These are phyloP conservation scores for Incurvaria masculella DNA, from an alignment of 2,888 invertebrate genomes.

Conservation along the genomic window DNA sequence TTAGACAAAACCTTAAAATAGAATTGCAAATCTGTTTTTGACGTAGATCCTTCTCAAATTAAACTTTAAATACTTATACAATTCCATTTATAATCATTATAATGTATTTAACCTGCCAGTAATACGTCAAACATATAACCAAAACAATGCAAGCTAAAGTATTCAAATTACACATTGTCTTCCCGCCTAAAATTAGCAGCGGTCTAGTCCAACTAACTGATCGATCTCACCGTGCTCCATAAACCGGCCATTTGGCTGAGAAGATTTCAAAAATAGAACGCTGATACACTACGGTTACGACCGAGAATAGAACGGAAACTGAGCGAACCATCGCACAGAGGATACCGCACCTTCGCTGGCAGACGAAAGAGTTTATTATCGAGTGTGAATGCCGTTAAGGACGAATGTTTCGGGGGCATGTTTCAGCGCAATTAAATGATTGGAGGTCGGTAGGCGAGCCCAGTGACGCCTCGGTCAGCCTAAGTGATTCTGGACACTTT, in stretches of 20 bases:
- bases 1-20: too few relatives aligned
- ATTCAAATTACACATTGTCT: neutral
- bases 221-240: neutral
- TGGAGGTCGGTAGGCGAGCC: neutral
- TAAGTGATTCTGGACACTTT: neutral
- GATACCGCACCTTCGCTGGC: too few relatives aligned
- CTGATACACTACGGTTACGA: neutral
- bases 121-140: too few relatives aligned
- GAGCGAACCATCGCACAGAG: too few relatives aligned
- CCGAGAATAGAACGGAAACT: neutral
- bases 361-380: neutral
- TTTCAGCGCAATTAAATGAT: neutral
- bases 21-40: too few relatives aligned
- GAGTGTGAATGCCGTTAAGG: neutral
- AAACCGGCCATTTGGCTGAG: neutral
- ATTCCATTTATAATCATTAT: too few relatives aligned
- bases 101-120: too few relatives aligned
- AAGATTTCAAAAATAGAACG: neutral
- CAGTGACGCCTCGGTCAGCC: neutral
- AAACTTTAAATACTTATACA: too few relatives aligned
- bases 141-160: too few relatives aligned
- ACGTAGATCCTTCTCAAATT: too few relatives aligned
- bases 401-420: neutral
- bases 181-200: neutral
- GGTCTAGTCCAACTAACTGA: neutral